Evolutionary conservation across 2,888 invertebrate species (phyloP), one percentile per base, ranked within the genome.

Genomic region (Troides helena): DNA sequence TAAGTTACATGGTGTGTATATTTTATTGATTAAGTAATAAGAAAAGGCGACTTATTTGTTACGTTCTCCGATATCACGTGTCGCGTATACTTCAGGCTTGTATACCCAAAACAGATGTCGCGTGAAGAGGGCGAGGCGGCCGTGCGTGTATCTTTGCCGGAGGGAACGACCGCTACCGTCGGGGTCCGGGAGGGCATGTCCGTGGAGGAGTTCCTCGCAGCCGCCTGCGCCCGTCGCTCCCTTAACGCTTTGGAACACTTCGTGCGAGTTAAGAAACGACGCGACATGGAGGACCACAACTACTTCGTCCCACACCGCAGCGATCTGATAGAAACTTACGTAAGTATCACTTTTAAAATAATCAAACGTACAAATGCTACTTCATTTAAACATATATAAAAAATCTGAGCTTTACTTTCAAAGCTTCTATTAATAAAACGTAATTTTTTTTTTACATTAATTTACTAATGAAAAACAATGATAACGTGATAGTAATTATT

Each of bases 231-330:
- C 75, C 95, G 98, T 77, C 97, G 98, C 85, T 97, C 96, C 79
- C 95, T 99, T 76, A 98, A 97, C 89, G 96, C 98, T 56, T 96
- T 97, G 90, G 99, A 99, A 87, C 98, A 99, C 91, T 99, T 99
- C 90, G 97, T 99, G 70, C 94, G 98, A 77, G 97, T 98, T 76
- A 98, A 98, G 93, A 98, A 98, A 87, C 95, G 98, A 77, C 95
- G 97, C 77, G 98, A 98, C 82, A 97, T 98, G 96, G 98, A 98
- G 87, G 98, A 98, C 90, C 97, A 97, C 89, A 98, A 98, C 92
- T 98, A 98, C 92, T 98, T 98, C 91, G 98, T 99, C 82, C 99
- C 99, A 72, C 98, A 98, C 87, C 95, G 98, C 81, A 96, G 97
- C 83, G 98, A 98, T 91, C 95, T 97, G 83, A 98, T 99, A 81